Conservation (phyloP, 2,797 vertebrate species). For the Bucorvus abyssinicus region DNA sequence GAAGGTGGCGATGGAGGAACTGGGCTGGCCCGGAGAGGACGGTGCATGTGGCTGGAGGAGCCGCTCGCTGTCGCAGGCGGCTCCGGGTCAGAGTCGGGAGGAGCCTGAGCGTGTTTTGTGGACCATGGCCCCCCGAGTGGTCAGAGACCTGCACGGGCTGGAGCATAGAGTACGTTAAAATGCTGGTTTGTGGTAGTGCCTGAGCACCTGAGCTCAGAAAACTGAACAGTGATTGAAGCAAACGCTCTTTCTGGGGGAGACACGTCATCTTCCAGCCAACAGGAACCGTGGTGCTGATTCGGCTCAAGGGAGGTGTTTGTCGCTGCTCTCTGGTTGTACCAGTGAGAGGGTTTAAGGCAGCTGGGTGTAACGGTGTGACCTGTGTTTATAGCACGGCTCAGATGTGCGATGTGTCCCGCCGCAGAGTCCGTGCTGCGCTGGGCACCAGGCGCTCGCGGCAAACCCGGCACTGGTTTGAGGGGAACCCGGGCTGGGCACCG, state of each 20-base stretch:
- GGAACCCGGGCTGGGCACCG: background rate
- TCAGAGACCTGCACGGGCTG: background rate
- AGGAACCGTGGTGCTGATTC: background rate
- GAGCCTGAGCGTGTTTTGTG: background rate
- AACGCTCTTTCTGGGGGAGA: background rate
- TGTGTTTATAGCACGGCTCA: background rate
- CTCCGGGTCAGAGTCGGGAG: background rate
- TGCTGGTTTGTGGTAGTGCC: background rate
- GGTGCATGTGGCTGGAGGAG: accelerated
- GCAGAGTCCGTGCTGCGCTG: accelerated
- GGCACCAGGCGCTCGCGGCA: accelerated
- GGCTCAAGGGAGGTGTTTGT: background rate
- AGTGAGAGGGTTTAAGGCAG: background rate
- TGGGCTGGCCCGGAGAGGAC: background rate
- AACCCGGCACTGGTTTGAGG: accelerated
- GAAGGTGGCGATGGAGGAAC: background rate
- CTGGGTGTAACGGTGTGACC: background rate
- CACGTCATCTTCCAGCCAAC: background rate
- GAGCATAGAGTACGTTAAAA: accelerated
- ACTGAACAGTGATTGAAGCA: too few species aligned
- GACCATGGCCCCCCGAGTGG: background rate
- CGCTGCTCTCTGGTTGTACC: background rate
- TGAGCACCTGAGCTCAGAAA: too few species aligned
- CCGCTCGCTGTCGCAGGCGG: accelerated
- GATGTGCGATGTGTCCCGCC: background rate